Evolutionary conservation across 2,113 vertebrate genomes (phyloP), one percentile per base, ranked within the genome.

Genomic region (Mobula hypostoma): DNA sequence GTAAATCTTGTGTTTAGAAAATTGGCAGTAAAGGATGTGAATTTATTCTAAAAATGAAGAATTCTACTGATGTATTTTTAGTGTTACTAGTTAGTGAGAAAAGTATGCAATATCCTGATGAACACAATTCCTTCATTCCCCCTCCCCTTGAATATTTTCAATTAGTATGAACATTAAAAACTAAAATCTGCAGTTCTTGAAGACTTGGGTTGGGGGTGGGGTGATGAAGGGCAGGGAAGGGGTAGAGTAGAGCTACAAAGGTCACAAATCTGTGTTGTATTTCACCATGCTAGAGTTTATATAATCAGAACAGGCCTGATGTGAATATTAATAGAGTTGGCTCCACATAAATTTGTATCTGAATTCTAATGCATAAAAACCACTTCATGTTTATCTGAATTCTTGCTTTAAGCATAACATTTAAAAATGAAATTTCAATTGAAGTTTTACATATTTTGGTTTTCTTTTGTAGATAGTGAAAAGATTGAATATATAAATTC

Each of bases 351-450:
- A 91, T 91, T 91, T 27, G 32, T 36, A n/a, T 12, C 61, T 68
- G 87, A 91, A 91, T 36, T 91, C n/a, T 32, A 91, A 91, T 91
- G 87, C 58, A 68, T 6, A 15, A 91, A 32, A 91, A 68, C 27
- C 85, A 66, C n/a, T 68, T 68, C 11, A 63, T 91, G 27, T 56
- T 85, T 85, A 85, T 9, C 7, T 85, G 21, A 85, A 56, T 85
- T 85, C 2, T 48, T 85, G 82, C 48, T 85, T 85, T 58, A 85
- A 56, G 40, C 2, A 58, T 85, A 85, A 11, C 2, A 85, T 58
- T 85, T 85, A 11, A 85, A 56, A 56, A 27, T 11, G 21, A 85
- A 56, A 27, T 27, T 9, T 58, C 48, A 58, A 85, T 85, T 85
- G 82, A 85, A 85, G 19, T 48, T 40, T 24, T 27, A 85, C 19